Base-by-base conservation (phyloP, 2,888 invertebrate genomes). In the Perithous albicinctus region DNA sequence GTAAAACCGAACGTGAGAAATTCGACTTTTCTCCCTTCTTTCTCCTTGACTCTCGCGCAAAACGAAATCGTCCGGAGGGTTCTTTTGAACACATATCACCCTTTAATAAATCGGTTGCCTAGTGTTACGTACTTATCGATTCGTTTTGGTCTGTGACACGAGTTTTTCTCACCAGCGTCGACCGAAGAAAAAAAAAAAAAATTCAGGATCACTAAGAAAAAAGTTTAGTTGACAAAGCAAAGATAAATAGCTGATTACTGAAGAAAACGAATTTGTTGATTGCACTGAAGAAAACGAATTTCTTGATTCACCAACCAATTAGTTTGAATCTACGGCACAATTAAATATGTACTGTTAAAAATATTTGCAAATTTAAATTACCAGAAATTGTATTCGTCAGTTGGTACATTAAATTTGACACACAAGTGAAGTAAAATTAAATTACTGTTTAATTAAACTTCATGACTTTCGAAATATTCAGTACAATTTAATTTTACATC, bases 1-100 rank as follows among this genome's bases (percentile, higher is more conserved):
- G 67, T n/a, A n/a, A 73, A 41, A 48, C 70, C 43, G 10, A 66
- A 75, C 69, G 75, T 23, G 67, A 26, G 48, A 35, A 54, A 46
- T 69, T 48, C 48, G 15, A 23, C 12, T 12, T n/a, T n/a, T 66
- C 56, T 35, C 51, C 43, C 48, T 41, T 32, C n/a, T 51, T 64
- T 72, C 18, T 61, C 35, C 7, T 38, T 20, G 51, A 12, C 12
- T 48, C 32, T 67, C 48, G 46, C 66, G 29, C 18, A 15, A n/a
- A n/a, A 26, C 12, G 18, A n/a, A 15, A 1, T 7, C 29, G 29
- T 56, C 29, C 29, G n/a, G 29, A 3, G 7, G 12, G 23, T n/a
- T 56, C 26, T 29, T n/a, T 54, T 26, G 54, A 54, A 23, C 26
- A 26, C 54, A 54, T 23, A 23, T 54, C 54, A 18, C 26, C 26